Conservation (phyloP, 2,113 vertebrate genomes). For the Callospermophilus lateralis region DNA sequence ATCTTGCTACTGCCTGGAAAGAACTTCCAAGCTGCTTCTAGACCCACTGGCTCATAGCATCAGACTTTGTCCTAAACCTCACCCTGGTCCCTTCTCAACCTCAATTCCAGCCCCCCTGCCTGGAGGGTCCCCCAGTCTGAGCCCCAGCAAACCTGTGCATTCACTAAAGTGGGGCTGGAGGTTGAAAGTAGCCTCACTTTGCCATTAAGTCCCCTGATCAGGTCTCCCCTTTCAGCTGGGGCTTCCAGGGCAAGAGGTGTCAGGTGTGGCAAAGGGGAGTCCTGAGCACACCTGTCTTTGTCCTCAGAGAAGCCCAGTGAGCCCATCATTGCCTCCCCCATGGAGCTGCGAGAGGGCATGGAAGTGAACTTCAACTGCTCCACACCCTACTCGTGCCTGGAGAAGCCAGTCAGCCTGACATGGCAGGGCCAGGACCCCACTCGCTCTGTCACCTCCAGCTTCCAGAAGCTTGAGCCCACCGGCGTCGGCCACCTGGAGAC, state of each 20-base stretch:
- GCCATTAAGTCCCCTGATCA: neutral
- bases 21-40: neutral
- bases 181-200: neutral
- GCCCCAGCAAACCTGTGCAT: neutral
- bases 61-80: neutral
- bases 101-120: neutral
- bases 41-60: neutral
- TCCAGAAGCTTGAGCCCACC: constrained; percentile 56
- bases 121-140: too few relatives aligned
- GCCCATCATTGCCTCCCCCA: neutral
- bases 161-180: too few relatives aligned
- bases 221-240: neutral
- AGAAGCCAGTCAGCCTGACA: neutral
- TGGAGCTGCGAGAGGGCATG: constrained; percentile 67
- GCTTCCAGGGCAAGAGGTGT: neutral
- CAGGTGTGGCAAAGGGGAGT: neutral
- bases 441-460: neutral
- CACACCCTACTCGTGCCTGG: constrained; percentile 83
- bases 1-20: neutral
- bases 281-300: neutral
- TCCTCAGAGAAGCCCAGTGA: constrained; percentile 63
- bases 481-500: neutral
- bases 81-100: too few relatives aligned
- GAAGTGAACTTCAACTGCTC: constrained; percentile 81
- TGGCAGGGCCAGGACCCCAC: constrained; percentile 83